A percentile compares a stretch with the other conserved stretches of the same genome.
These are phyloP conservation scores for Allacma fusca DNA, from an alignment of 2,888 invertebrate species.

Conservation along the genomic window DNA sequence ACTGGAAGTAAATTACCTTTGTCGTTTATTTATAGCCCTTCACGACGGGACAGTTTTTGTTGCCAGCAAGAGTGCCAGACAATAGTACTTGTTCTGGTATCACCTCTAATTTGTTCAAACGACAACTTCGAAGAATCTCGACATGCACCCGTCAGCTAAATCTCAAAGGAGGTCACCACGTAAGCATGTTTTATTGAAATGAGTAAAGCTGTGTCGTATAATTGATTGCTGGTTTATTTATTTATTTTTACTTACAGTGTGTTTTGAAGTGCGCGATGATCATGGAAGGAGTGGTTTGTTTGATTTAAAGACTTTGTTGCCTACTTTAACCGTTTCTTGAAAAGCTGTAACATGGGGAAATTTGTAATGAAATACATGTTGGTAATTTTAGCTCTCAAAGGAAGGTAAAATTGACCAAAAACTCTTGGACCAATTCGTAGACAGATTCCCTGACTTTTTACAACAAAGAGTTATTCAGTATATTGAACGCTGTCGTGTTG, in stretches of 20 bases:
- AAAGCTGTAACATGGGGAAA: too few relatives aligned
- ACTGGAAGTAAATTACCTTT: too few relatives aligned
- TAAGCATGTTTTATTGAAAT: too few relatives aligned
- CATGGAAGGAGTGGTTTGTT: constrained; percentile 39
- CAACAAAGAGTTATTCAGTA: constrained; percentile 25
- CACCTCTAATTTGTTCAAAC: constrained; percentile 29
- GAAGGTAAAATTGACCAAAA: constrained; percentile 39
- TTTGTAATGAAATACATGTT: neutral
- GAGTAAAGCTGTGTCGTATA: too few relatives aligned
- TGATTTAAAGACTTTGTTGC: too few relatives aligned
- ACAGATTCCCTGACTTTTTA: constrained; percentile 35
- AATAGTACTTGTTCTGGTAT: constrained; percentile 39
- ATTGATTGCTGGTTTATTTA: too few relatives aligned
- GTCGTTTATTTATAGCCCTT: neutral
- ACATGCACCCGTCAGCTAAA: constrained; percentile 24
- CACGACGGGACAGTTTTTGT: neutral
- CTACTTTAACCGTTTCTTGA: too few relatives aligned
- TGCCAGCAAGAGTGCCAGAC: constrained; percentile 23
- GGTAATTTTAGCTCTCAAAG: constrained; percentile 27
- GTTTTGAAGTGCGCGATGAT: constrained; percentile 43
- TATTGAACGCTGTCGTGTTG: constrained; percentile 30
- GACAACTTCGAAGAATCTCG: constrained; percentile 34
- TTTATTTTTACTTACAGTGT: constrained; percentile 28
- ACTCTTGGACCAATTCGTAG: constrained; percentile 33
- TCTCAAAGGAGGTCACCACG: constrained; percentile 30